Base-by-base conservation (phyloP, 2,113 vertebrate genomes). In the Capra hircus region DNA sequence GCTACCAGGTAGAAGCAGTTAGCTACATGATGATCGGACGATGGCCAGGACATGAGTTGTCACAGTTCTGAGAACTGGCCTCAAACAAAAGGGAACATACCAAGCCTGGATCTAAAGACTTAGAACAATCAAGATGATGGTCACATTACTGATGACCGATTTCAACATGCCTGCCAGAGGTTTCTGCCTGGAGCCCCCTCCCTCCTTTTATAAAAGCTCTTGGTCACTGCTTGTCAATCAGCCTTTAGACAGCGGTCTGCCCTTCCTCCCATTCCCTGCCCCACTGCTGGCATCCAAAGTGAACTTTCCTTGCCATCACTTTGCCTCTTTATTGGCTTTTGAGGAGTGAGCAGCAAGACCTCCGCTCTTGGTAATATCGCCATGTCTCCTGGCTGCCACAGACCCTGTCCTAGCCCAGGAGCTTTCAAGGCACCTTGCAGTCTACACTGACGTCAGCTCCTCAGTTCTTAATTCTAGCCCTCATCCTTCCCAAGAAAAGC, bases 381-480 rank as follows among this genome's bases (percentile, higher is more conserved):
- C 10, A 13, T 13, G 12, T 17, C 3, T 43, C 5, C 52, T 9
- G 3, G 48, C 7, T 3, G 6, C 53, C 16, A n/a, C 1, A 25
- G 9, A 21, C 25, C 5, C 85, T 40, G 21, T 28, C n/a, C 23
- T 33, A 2, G 9, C 27, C 33, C 33, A 50, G 60, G 4, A 50
- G 40, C 28, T n/a, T 13, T 40, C 19, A 50, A 59, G 59, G 33
- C 17, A 4, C 52, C 17, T 27, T 28, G 33, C 10, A 19, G 1
- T 27, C 27, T 45, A 28, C 6, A 3, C 3, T 80, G 71, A 57
- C 8, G 23, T 4, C 87, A 36, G 17, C 23, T 30, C 45, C 45
- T 53, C 53, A 95, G 50, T 28, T 52, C 43, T n/a, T 52, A 36
- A 40, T 48, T 60, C 21, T 48, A 83, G 33, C 3, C 14, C 30